A percentile compares a stretch with the other conserved stretches of the same genome.
phyloP scores from a whole-genome alignment of 2,113 vertebrate species.

The Tupaia tana region DNA sequence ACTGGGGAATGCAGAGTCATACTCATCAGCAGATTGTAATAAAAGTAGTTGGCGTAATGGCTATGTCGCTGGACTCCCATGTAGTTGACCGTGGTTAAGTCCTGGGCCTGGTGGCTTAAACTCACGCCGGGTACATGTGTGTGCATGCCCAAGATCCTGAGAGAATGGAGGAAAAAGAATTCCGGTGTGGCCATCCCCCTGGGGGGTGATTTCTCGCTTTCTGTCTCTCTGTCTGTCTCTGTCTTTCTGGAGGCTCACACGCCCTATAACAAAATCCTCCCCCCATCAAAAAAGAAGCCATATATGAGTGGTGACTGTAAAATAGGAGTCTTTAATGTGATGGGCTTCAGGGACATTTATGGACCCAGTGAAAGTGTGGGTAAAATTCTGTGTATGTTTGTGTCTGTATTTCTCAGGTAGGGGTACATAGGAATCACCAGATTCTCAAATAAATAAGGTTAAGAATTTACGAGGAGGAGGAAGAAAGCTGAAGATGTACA shows the following conservation, averaged over 20 bases:
- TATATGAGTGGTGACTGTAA: background rate
- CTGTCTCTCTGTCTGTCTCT: too few relatives aligned
- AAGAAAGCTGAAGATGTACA: background rate
- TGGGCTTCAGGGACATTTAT: background rate
- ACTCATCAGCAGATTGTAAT: background rate
- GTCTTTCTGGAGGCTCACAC: too few relatives aligned
- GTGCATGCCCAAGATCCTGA: background rate
- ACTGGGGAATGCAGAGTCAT: background rate
- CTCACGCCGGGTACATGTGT: too few relatives aligned
- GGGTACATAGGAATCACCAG: background rate
- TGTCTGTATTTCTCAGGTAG: background rate
- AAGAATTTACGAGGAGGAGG: background rate
- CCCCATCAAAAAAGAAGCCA: background rate
- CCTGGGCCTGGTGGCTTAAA: too few relatives aligned
- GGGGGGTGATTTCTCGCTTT: too few relatives aligned
- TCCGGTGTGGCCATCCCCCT: too few relatives aligned
- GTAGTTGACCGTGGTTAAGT: too few relatives aligned
- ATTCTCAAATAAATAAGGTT: slow-evolving; percentile 19
- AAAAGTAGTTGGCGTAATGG: too few relatives aligned
- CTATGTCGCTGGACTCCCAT: too few relatives aligned
- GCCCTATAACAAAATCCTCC: too few relatives aligned
- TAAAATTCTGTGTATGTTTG: background rate
- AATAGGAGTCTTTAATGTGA: slow-evolving; percentile 12
- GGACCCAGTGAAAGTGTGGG: background rate
- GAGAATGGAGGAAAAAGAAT: too few relatives aligned